phyloP scores from a whole-genome alignment of 1,140 invertebrate species.

The Aphidius gifuensis region DNA sequence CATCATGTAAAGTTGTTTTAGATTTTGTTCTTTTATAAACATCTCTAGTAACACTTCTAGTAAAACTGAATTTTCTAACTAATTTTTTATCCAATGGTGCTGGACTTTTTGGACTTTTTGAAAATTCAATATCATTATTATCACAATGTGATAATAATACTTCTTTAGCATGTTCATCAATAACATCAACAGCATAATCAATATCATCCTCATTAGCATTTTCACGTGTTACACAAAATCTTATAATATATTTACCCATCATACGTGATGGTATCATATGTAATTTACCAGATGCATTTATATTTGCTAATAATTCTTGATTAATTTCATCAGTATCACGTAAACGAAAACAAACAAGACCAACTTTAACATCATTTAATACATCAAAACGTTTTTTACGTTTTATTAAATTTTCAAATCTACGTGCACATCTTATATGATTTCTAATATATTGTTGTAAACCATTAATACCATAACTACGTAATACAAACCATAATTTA shows the following conservation, averaged over 20 bases:
- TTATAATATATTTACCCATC: conserved; percentile 73
- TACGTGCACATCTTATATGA: conserved; percentile 83
- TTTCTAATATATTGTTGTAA: conserved; percentile 81
- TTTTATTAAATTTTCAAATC: conserved; percentile 75
- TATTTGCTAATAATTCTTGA: conserved; percentile 74
- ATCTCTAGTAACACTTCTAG: conserved; percentile 64
- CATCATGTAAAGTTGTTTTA: conserved; percentile 63
- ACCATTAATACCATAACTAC: conserved; percentile 78
- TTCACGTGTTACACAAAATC: conserved; percentile 82
- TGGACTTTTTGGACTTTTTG: conserved; percentile 52
- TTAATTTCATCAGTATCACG: conserved; percentile 72
- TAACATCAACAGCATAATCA: conserved; percentile 72
- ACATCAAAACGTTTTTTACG: conserved; percentile 81
- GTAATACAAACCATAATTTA: conserved; percentile 87
- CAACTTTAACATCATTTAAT: conserved; percentile 74
- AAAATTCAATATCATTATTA: conserved; percentile 39
- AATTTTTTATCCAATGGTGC: conserved; percentile 60
- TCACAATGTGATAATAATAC: conserved; percentile 56
- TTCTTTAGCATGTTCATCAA: conserved; percentile 67
- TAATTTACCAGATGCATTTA: conserved; percentile 84
- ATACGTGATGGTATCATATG: conserved; percentile 87
- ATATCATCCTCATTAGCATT: conserved; percentile 76
- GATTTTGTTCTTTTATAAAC: conserved; percentile 60
- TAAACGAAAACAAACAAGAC: conserved; percentile 69
- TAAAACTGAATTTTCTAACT: conserved; percentile 64